These are phyloP conservation scores for Esox lucius DNA, from an alignment of 2,797 vertebrate genomes.

Conservation along the genomic window DNA sequence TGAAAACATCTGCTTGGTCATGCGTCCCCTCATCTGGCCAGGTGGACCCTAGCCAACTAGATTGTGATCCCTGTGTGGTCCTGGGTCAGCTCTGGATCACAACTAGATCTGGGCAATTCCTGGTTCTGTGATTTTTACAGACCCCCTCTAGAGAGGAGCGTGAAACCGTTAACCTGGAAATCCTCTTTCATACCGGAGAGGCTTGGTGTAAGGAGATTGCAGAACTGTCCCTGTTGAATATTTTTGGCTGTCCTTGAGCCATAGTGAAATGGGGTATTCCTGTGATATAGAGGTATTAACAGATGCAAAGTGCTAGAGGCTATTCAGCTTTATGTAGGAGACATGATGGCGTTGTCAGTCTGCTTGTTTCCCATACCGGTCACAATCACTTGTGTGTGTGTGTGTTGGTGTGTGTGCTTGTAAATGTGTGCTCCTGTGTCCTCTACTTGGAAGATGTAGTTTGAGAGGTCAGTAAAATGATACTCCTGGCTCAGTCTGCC, in stretches of 20 bases:
- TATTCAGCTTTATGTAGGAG: constrained; percentile 56
- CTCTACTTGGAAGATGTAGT: neutral
- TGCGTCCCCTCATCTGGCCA: constrained; percentile 13
- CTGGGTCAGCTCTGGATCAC: neutral
- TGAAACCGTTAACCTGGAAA: constrained; percentile 33
- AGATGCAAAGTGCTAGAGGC: constrained; percentile 27
- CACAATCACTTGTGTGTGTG: constrained; percentile 14
- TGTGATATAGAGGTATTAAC: constrained; percentile 15
- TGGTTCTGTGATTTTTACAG: constrained; percentile 41
- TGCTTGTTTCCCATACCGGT: constrained; percentile 25
- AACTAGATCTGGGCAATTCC: constrained; percentile 34
- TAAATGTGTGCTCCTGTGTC: neutral
- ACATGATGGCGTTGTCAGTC: constrained; percentile 44
- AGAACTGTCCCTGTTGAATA: constrained; percentile 13
- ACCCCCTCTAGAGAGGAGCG: constrained; percentile 41
- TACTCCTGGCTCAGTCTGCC: constrained; percentile 3
- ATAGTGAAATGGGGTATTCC: constrained; percentile 22
- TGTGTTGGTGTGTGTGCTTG: constrained; percentile 3
- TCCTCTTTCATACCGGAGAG: constrained; percentile 19
- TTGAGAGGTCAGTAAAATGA: neutral
- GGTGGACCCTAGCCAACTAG: constrained; percentile 40
- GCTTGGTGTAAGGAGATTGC: constrained; percentile 28
- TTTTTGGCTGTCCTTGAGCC: constrained; percentile 28
- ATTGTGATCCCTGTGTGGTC: constrained; percentile 34
- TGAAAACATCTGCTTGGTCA: constrained; percentile 39